Base-by-base conservation (phyloP, 2,797 vertebrate genomes). In the Cuculus canorus region DNA sequence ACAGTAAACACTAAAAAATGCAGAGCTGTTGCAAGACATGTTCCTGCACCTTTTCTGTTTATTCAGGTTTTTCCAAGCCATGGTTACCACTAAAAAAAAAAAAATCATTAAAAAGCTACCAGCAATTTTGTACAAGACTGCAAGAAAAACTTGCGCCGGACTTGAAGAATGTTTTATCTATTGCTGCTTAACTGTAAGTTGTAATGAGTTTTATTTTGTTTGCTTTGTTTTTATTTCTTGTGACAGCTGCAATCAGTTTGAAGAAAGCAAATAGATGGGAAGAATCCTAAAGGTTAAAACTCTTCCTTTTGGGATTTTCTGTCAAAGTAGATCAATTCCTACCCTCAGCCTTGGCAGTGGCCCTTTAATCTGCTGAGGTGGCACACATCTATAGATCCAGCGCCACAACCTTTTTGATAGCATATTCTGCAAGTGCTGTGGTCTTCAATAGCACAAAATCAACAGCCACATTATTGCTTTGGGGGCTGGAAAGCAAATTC, bases 201-300 rank as follows among this genome's bases (percentile, higher is more conserved):
- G 61, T n/a, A 30, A 60, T 81, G 72, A 66, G 33, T 73, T 96
- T 87, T 56, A 82, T 95, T 87, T 81, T 61, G 37, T 86, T 93
- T 45, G 60, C 59, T 79, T 78, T 89, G 68, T 53, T 91, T 96
- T 90, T 86, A 92, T 92, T 93, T 80, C 86, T 95, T 56, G 37
- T 77, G 94, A 93, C 91, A 94, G 92, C 66, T 77, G 64, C 79
- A 88, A 94, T 90, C 69, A 59, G 87, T 92, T 89, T 76, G 70
- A 90, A 90, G 75, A 79, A 91, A 76, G 63, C 56, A 93, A 95
- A 93, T 61, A 87, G 90, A 94, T n/a, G 82, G 86, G 92, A 91
- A 91, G 88, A 90, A 95, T 95, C 89, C 59, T 86, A 94, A 94
- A 96, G 95, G 96, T 94, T 96, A 95, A 88, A 93, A 76, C 33